Evolutionary conservation across 2,797 vertebrate genomes (phyloP).

Genomic region (Pseudomugil gertrudae): DNA sequence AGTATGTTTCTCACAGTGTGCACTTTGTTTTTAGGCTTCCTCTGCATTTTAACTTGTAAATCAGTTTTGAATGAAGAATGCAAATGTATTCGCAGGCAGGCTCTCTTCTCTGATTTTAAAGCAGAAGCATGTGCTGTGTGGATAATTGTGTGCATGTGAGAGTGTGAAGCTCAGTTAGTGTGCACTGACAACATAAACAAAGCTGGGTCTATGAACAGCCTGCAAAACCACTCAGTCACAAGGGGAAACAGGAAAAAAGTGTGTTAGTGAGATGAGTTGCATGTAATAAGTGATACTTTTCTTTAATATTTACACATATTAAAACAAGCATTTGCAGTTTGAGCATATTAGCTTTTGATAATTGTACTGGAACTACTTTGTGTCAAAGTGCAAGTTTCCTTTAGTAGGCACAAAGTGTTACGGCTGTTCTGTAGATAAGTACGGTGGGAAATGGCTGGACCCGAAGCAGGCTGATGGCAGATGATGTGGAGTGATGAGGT

Average conservation of each 20-base stretch:
- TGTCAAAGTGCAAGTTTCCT: constrained; percentile 10
- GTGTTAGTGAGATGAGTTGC: neutral
- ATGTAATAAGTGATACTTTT: constrained; percentile 1
- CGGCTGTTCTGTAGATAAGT: no score
- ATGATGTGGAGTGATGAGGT: no score
- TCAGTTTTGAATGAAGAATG: constrained; percentile 58
- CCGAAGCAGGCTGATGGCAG: no score
- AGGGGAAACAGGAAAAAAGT: neutral
- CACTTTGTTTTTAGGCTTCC: constrained; percentile 13
- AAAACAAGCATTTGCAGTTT: neutral
- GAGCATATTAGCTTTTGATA: neutral
- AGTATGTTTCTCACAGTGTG: constrained; percentile 10
- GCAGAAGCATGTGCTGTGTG: constrained; percentile 7
- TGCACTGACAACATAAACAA: constrained; percentile 1
- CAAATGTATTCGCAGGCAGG: constrained; percentile 52
- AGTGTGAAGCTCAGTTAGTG: neutral
- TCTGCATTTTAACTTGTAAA: constrained; percentile 73
- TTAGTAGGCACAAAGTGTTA: neutral
- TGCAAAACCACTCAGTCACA: constrained; percentile 5
- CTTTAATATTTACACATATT: neutral
- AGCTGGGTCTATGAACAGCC: neutral
- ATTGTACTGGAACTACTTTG: neutral
- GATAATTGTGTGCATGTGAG: constrained; percentile 1
- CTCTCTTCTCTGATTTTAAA: constrained; percentile 44
- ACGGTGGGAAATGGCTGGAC: no score